Evolutionary conservation across 2,113 vertebrate species (phyloP).

Genomic region (Suricata suricatta): DNA sequence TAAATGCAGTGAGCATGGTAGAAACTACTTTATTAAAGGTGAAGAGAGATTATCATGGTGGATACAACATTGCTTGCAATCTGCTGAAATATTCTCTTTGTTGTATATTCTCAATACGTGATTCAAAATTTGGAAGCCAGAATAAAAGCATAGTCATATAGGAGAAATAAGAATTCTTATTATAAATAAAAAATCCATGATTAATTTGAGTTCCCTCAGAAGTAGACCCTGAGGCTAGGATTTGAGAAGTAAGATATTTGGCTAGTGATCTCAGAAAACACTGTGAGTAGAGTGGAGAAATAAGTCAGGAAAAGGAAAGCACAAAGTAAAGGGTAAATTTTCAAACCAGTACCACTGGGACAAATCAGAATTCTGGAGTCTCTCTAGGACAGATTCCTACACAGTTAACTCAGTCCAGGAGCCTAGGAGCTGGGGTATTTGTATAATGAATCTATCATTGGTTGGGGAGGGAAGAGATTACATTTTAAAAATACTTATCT

Average conservation of each 20-base stretch:
- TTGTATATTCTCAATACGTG: neutral
- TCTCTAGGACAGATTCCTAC: neutral
- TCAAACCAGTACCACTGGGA: neutral
- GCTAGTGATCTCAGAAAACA: neutral
- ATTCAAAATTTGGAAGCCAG: constrained; percentile 34
- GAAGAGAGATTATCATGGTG: neutral
- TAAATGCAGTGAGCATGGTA: neutral
- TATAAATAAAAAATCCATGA: constrained; percentile 33
- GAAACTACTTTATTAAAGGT: constrained; percentile 45
- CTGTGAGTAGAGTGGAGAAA: neutral
- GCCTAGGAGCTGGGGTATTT: neutral
- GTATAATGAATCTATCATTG: neutral
- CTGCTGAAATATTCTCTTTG: constrained; percentile 42
- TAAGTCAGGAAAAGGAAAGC: neutral
- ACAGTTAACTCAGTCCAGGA: neutral
- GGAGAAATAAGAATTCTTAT: neutral
- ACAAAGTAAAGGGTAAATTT: neutral
- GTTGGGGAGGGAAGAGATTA: neutral
- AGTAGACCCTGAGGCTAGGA: neutral
- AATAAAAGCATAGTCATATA: neutral
- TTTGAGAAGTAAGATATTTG: constrained; percentile 30
- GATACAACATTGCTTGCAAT: neutral
- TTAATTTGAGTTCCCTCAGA: constrained; percentile 39
- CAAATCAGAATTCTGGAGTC: neutral
- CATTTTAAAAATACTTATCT: neutral